These are phyloP conservation scores for Cygnus atratus DNA, from an alignment of 2,113 vertebrate species.

Conservation along the genomic window DNA sequence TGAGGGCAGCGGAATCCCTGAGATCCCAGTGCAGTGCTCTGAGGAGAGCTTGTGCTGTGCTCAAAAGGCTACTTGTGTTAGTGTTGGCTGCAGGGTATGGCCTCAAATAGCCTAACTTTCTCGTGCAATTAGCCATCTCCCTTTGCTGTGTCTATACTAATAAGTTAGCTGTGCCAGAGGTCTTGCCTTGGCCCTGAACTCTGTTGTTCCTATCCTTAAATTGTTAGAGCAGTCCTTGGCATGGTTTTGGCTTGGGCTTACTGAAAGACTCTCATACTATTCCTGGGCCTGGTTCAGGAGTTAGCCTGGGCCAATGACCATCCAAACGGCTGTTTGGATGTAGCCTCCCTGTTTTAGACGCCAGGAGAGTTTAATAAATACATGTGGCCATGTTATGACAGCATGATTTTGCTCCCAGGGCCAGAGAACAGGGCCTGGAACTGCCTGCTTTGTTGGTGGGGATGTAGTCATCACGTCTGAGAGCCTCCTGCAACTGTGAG, in stretches of 20 bases:
- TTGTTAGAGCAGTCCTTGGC: neutral
- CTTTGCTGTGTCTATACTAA: neutral
- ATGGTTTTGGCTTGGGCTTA: neutral
- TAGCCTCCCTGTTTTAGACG: neutral
- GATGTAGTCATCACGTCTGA: neutral
- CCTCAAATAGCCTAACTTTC: neutral
- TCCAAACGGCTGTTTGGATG: neutral
- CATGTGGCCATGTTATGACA: neutral
- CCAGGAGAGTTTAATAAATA: slow-evolving; percentile 39
- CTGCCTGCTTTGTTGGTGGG: neutral
- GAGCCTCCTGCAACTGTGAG: neutral
- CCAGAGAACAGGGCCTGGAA: neutral
- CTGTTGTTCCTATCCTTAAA: neutral
- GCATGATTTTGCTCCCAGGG: neutral
- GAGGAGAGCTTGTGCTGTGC: neutral
- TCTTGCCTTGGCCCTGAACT: neutral
- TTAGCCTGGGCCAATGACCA: neutral
- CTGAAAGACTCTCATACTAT: neutral
- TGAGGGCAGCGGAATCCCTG: neutral
- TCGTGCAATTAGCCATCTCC: neutral
- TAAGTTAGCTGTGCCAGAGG: neutral
- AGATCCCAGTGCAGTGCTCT: neutral
- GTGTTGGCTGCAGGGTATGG: neutral
- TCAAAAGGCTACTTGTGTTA: neutral
- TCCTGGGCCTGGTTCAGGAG: neutral